Evolutionary conservation across 1,140 invertebrate genomes (phyloP), one percentile per base, ranked within the genome.

Genomic region (Octopus sinensis): DNA sequence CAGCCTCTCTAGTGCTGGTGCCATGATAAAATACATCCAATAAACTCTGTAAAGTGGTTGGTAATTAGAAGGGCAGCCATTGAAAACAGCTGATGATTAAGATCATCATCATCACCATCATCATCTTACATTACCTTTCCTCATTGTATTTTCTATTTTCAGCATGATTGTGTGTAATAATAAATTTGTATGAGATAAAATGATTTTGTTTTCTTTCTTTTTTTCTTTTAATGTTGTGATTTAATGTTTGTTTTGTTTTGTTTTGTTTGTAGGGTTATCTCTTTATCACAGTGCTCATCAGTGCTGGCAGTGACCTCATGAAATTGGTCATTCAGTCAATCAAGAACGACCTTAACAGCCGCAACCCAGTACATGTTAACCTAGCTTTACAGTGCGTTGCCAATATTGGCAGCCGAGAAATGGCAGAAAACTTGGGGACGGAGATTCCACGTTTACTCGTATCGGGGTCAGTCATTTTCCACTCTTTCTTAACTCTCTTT

Each of bases 301-400:
- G 99, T 90, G 98, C 97, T 85, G 99, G 98, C 91, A 99, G 96
- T 92, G 98, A 99, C 92, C 93, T 99, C 87, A 99, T 99, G 90
- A 98, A 98, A 90, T 93, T 99, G 85, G 99, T 99, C 83, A 98
- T 99, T 86, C 98, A 99, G 92, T 98, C 96, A 88, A 99, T 99
- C 90, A 99, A 99, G 92, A 99, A 99, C 93, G 98, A 99, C 92
- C 92, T 99, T 86, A 93, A 94, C 85, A 98, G 97, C 79, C 92
- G 97, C 82, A 99, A 99, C 92, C 98, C 98, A 23, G 96, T 99
- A 86, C 97, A 99, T 90, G 97, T 99, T 23, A 99, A 98, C 92
- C 93, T 99, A 84, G 98, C 98, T n/a, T 93, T 99, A 80, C 98
- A 99, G 92, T 99, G 98, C 91, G 99, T 99, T 88, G 98, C 98